Conservation (phyloP, 2,797 vertebrate species). For the Poecilia picta region DNA sequence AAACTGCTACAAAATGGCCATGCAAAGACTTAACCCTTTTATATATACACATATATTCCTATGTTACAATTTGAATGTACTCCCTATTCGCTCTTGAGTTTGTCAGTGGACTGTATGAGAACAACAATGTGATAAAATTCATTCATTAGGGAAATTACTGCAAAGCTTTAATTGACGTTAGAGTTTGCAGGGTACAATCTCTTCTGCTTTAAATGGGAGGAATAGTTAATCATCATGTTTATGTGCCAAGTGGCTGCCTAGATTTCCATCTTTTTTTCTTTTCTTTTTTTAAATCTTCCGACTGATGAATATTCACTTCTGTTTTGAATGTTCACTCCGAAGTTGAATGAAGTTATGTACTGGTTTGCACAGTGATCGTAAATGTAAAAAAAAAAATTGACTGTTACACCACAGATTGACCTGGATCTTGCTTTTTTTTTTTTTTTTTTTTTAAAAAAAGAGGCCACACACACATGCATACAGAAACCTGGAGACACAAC, state of each 20-base stretch:
- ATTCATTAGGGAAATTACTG: conserved; percentile 50
- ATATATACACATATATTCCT: conserved; percentile 39
- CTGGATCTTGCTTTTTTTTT: conserved; percentile 37
- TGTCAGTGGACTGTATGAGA: conserved; percentile 30
- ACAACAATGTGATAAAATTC: not conserved
- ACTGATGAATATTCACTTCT: conserved; percentile 48
- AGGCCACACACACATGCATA: conserved; percentile 59
- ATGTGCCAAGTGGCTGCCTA: conserved; percentile 56
- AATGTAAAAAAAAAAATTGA: conserved; percentile 51
- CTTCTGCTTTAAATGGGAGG: conserved; percentile 12
- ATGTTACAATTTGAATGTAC: conserved; percentile 69
- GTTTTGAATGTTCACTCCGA: conserved; percentile 74
- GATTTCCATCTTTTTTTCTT: conserved; percentile 24
- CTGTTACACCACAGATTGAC: conserved; percentile 46
- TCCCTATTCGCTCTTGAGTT: conserved; percentile 29
- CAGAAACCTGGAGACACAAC: conserved; percentile 54
- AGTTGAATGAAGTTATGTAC: conserved; percentile 74
- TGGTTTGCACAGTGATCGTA: conserved; percentile 69
- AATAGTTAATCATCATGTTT: conserved; percentile 15
- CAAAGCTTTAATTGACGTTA: conserved; percentile 45
- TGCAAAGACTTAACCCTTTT: conserved; percentile 5
- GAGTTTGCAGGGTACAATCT: conserved; percentile 60
- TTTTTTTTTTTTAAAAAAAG: not conserved
- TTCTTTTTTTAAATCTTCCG: conserved; percentile 11
- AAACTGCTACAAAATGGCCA: conserved; percentile 36